Evolutionary conservation across 2,888 invertebrate species (phyloP).

Genomic region (Salpingus planirostris): DNA sequence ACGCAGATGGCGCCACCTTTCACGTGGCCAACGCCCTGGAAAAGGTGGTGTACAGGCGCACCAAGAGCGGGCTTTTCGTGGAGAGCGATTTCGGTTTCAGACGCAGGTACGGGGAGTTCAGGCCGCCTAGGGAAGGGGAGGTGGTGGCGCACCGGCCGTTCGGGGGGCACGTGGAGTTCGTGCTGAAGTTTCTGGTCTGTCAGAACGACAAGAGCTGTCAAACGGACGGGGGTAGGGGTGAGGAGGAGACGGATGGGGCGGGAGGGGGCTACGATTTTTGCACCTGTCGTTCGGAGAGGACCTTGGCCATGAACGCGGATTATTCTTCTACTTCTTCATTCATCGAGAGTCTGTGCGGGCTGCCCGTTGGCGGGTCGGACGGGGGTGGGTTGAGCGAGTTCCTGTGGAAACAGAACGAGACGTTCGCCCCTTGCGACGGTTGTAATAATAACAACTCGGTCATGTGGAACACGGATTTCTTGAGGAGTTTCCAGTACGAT

Average conservation of each 20-base stretch:
- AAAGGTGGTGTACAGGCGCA: slow-evolving; percentile 54
- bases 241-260: slow-evolving; percentile 21
- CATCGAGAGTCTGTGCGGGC: too few relatives aligned
- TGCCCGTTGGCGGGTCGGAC: too few relatives aligned
- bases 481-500: slow-evolving; percentile 3
- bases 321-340: too few relatives aligned
- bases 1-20: slow-evolving; percentile 66
- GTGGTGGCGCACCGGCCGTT: too few relatives aligned
- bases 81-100: slow-evolving; percentile 43
- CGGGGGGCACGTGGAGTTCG: slow-evolving; percentile 38
- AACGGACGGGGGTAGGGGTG: slow-evolving; percentile 40
- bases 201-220: slow-evolving; percentile 51
- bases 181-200: slow-evolving; percentile 61
- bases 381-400: too few relatives aligned
- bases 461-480: slow-evolving; percentile 3
- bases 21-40: slow-evolving; percentile 56
- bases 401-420: slow-evolving; percentile 31
- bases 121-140: slow-evolving; percentile 23
- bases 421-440: slow-evolving; percentile 41
- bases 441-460: slow-evolving; percentile 32
- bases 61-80: slow-evolving; percentile 55
- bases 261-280: slow-evolving; percentile 2
- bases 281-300: slow-evolving; percentile 5
- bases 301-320: slow-evolving; percentile 10
- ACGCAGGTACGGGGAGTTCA: slow-evolving; percentile 49